These are phyloP conservation scores for Plecotus auritus DNA, from an alignment of 2,113 vertebrate species.

Conservation along the genomic window DNA sequence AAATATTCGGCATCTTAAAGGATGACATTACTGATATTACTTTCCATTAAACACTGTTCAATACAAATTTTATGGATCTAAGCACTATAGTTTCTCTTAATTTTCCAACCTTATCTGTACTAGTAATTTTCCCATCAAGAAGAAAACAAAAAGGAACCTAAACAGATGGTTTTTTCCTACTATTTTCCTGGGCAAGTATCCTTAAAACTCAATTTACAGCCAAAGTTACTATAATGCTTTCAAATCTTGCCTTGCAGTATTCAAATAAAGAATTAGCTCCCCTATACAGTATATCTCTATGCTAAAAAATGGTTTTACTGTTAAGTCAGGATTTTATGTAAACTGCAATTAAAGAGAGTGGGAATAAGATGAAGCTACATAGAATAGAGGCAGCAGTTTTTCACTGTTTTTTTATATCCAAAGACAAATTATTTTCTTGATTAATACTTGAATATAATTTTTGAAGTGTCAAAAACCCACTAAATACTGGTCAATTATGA, in stretches of 20 bases:
- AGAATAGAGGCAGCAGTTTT: background rate
- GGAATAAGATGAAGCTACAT: background rate
- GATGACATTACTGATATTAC: background rate
- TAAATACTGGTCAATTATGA: background rate
- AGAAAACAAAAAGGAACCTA: slow-evolving; percentile 57
- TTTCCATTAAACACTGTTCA: background rate
- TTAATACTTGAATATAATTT: background rate
- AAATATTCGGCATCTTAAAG: background rate
- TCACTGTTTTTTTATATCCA: background rate
- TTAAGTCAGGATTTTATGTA: slow-evolving; percentile 49
- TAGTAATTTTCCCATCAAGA: slow-evolving; percentile 57
- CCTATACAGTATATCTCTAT: background rate
- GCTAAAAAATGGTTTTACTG: slow-evolving; percentile 32
- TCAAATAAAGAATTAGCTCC: slow-evolving; percentile 43
- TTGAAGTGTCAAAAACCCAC: background rate
- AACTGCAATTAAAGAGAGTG: background rate
- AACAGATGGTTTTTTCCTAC: slow-evolving; percentile 56
- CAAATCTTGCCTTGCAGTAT: slow-evolving; percentile 54
- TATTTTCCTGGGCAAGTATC: slow-evolving; percentile 53
- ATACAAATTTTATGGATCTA: slow-evolving; percentile 22
- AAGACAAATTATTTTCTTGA: background rate
- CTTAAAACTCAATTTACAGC: slow-evolving; percentile 47
- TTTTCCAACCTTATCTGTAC: slow-evolving; percentile 29
- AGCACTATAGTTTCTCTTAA: slow-evolving; percentile 35
- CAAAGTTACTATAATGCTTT: slow-evolving; percentile 57